phyloP scores from a whole-genome alignment of 2,113 vertebrate species.

The Gymnocephalus cernua region DNA sequence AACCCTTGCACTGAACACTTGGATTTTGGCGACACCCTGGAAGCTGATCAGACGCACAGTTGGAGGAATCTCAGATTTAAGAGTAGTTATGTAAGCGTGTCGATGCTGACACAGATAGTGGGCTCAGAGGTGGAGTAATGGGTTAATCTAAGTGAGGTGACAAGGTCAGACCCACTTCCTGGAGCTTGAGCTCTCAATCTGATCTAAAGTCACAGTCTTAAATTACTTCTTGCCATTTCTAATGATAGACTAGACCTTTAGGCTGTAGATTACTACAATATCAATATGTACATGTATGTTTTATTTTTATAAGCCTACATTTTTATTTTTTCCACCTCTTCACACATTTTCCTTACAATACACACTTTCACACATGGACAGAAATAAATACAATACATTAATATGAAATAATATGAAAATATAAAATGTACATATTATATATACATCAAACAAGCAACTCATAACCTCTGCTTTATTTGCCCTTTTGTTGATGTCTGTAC shows the following conservation, averaged over 20 bases:
- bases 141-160: conserved; percentile 60
- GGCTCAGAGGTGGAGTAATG: conserved; percentile 37
- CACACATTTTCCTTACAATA: background rate
- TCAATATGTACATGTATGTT: background rate
- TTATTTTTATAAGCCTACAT: background rate
- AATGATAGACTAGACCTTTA: background rate
- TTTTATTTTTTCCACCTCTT: background rate
- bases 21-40: conserved; percentile 22
- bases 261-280: background rate
- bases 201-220: conserved; percentile 23
- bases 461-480: background rate
- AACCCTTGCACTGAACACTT: conserved; percentile 26
- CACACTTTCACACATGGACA: background rate
- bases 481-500: background rate
- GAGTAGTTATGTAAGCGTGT: conserved; percentile 61
- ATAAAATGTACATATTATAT: background rate
- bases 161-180: conserved; percentile 52
- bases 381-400: background rate
- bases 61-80: conserved; percentile 48
- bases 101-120: conserved; percentile 41
- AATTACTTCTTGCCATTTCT: background rate
- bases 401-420: no score
- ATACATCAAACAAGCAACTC: background rate
- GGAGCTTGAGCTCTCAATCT: conserved; percentile 23
- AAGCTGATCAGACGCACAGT: conserved; percentile 44